These are phyloP conservation scores for Pandemis heparana DNA, from an alignment of 2,888 invertebrate genomes.

Conservation along the genomic window DNA sequence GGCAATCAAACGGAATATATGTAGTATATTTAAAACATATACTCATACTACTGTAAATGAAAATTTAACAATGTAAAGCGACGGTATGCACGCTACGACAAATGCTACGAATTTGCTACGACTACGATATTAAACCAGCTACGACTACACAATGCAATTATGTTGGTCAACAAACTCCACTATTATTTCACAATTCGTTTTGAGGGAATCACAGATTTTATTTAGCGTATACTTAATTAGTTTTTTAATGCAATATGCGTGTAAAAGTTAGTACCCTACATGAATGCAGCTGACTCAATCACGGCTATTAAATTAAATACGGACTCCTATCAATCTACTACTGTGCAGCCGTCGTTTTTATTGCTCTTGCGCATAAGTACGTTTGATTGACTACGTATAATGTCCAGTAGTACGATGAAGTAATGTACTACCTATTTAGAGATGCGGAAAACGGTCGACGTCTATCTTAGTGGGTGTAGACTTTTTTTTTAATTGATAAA, in stretches of 20 bases:
- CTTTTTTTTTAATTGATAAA: too few species aligned
- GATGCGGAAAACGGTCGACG: background rate
- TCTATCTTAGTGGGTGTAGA: background rate
- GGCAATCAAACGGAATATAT: background rate
- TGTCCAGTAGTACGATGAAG: slow-evolving; percentile 25
- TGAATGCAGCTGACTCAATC: background rate
- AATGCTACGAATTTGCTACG: slow-evolving; percentile 24
- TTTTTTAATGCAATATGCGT: background rate
- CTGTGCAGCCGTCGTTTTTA: slow-evolving; percentile 26
- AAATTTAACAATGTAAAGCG: background rate
- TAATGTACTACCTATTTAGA: background rate
- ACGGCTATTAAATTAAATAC: background rate
- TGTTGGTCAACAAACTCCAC: background rate
- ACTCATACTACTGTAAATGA: background rate
- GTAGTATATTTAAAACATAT: background rate
- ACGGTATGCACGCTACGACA: slow-evolving; percentile 5
- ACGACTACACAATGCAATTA: slow-evolving; percentile 1
- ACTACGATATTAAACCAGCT: slow-evolving; percentile 1
- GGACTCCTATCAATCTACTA: background rate
- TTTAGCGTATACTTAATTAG: too few species aligned
- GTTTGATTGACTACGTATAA: slow-evolving; percentile 25
- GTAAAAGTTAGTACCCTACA: background rate
- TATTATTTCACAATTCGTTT: background rate
- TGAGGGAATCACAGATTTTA: too few species aligned
- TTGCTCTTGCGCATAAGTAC: slow-evolving; percentile 26